These are phyloP conservation scores for Didymodactylos carnosus DNA, from an alignment of 2,888 invertebrate species.

Conservation along the genomic window DNA sequence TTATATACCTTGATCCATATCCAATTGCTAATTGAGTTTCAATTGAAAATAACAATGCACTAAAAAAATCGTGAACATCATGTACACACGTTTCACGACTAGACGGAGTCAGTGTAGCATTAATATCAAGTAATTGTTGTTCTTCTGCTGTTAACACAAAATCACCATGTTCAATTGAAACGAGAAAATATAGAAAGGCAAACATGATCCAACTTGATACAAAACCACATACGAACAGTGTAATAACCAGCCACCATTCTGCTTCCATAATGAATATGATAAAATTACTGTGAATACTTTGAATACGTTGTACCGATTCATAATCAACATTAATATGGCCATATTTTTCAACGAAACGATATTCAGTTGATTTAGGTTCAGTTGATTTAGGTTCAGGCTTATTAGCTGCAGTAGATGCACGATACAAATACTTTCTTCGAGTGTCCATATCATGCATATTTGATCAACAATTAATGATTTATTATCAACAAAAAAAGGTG, in stretches of 20 bases:
- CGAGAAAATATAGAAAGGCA: slow-evolving; percentile 3
- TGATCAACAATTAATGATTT: no score
- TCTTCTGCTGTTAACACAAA: neutral
- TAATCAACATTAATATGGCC: neutral
- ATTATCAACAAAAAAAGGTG: no score
- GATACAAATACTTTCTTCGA: no score
- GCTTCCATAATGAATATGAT: neutral
- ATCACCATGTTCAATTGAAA: neutral
- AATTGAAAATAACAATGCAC: slow-evolving; percentile 63
- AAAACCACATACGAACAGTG: neutral
- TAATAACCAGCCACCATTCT: neutral
- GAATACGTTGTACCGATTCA: neutral
- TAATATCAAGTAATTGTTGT: neutral
- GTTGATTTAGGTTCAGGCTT: no score
- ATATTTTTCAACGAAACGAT: neutral
- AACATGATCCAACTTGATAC: slow-evolving; percentile 7
- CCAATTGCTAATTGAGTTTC: slow-evolving; percentile 92
- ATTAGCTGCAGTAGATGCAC: no score
- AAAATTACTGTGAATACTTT: neutral
- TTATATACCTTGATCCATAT: slow-evolving; percentile 62
- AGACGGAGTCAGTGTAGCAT: neutral
- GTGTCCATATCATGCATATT: no score
- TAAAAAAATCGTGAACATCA: neutral
- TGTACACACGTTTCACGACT: neutral
- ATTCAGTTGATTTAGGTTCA: no score